Base-by-base conservation (phyloP, 2,888 invertebrate species). In the Zygogramma bicolorata region DNA sequence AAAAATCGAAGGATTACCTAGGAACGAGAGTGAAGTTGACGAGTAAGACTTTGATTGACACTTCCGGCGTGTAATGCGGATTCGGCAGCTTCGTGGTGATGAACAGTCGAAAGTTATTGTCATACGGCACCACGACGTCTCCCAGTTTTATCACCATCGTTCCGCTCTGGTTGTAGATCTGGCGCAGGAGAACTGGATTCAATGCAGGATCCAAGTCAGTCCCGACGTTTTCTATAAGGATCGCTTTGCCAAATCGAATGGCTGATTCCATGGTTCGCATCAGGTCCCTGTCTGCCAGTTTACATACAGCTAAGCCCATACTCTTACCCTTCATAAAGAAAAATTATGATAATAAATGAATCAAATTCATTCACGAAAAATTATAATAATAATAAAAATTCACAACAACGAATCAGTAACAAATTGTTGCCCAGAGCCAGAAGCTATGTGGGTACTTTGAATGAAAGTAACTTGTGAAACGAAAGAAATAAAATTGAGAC, bases 11-110 rank as follows among this genome's bases (percentile, higher is more conserved):
- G 13, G n/a, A 10, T 67, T 79, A 95, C 95, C 90, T 94, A 79
- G 92, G 91, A 8, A 95, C 95, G 3, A 97, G 90, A n/a, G 95
- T 94, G 81, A 97, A 97, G 86, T 97, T 97, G 13, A 97, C 93
- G 57, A 97, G 87, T 60, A 95, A 91, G 38, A 94, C 92, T 86
- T 97, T 97, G 77, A 95, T 94, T 0, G 95, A 93, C 0, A 94
- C 91, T 87, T 97, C 97, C 0, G 97, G 97, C 0, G 95, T 91
- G 83, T 95, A 97, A 84, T 93, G 94, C 0, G 97, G 97, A 88
- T 97, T 97, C 0, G 95, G 91, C 68, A 97, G 88, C 85, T 95
- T 96, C 1, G 96, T 96, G 0, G 97, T 97, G 83, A 97, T 92
- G 85, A 93, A 97, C 1, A 97, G 89, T 0, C 92, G 90, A 57